Evolutionary conservation across 2,888 invertebrate genomes (phyloP).

Genomic region (Brachylomia viminalis): DNA sequence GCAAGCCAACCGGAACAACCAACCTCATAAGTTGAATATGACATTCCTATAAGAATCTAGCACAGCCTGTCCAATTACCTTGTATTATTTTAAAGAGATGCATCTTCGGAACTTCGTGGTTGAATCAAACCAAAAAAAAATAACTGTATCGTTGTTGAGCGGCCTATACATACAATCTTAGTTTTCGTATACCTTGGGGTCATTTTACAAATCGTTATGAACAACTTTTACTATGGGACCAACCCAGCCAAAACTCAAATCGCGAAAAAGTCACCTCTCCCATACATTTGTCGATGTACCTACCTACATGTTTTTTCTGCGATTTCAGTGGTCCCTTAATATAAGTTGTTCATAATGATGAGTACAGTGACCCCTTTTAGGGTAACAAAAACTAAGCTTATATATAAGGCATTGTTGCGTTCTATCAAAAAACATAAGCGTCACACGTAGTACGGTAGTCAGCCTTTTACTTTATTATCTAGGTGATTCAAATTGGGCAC

Average conservation of each 20-base stretch:
- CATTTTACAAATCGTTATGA: neutral
- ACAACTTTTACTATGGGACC: neutral
- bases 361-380: neutral
- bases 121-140: conserved; percentile 5
- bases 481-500: conserved; percentile 10
- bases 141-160: neutral
- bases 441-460: conserved; percentile 7
- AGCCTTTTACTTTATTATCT: conserved; percentile 17
- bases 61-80: conserved; percentile 5
- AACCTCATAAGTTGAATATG: conserved; percentile 28
- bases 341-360: neutral
- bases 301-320: too few relatives aligned
- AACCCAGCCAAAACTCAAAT: neutral
- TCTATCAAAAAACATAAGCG: conserved; percentile 9
- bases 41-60: conserved; percentile 36
- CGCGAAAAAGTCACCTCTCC: too few relatives aligned
- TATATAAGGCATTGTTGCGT: neutral
- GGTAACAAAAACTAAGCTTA: conserved; percentile 5
- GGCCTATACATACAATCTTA: neutral
- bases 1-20: conserved; percentile 69
- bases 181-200: neutral
- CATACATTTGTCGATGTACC: neutral
- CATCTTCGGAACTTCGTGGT: neutral
- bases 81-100: neutral
- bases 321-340: neutral